These are phyloP conservation scores for Terrapene triunguis DNA, from an alignment of 2,113 vertebrate species.

Conservation along the genomic window DNA sequence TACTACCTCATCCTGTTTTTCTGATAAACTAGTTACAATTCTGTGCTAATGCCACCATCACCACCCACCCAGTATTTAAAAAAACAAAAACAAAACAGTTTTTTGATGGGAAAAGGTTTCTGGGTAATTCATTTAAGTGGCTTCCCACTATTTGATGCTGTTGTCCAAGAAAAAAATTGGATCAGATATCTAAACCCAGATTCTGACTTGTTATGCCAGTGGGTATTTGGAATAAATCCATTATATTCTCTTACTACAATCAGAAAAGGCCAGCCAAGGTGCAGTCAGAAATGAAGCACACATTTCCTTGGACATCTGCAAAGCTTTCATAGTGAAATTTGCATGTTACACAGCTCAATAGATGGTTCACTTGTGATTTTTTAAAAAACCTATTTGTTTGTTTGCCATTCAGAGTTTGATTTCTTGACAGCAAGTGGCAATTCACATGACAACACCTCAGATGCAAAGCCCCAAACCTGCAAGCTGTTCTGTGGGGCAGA, in stretches of 20 bases:
- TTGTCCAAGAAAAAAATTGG: not conserved
- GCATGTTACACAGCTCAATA: not conserved
- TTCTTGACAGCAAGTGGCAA: not conserved
- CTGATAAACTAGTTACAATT: not conserved
- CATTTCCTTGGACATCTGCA: slow-evolving; percentile 6
- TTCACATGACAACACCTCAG: not conserved
- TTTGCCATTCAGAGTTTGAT: not conserved
- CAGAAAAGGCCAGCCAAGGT: not conserved
- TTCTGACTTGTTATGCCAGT: not conserved
- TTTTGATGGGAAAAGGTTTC: not conserved
- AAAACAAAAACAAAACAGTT: not conserved
- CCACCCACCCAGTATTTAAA: not conserved
- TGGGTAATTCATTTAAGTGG: not conserved
- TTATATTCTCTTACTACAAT: not conserved
- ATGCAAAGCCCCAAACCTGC: accelerated
- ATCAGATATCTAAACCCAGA: not conserved
- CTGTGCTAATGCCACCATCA: not conserved
- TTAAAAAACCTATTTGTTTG: not conserved
- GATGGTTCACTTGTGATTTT: not conserved
- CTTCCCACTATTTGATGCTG: not conserved
- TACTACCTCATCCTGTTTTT: not conserved
- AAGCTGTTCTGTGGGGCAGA: not conserved
- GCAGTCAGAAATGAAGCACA: not conserved
- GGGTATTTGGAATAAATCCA: not conserved
- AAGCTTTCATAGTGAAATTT: not conserved